A percentile compares a stretch with the other conserved stretches of the same genome.
phyloP scores from a whole-genome alignment of 2,888 invertebrate genomes.

The Cerastoderma edule region DNA sequence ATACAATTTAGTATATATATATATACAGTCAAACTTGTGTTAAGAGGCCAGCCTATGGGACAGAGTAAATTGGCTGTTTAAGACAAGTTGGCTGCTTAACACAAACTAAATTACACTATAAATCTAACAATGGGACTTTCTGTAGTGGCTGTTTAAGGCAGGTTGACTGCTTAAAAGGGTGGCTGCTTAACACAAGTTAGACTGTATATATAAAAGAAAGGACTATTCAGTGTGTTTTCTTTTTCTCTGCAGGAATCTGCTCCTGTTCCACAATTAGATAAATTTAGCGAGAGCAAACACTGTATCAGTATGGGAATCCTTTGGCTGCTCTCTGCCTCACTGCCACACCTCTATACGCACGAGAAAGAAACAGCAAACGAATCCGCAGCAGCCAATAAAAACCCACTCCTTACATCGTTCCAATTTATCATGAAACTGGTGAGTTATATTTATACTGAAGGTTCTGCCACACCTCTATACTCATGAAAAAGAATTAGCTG shows the following conservation, averaged over 20 bases:
- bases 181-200: not conserved
- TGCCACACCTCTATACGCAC: slow-evolving; percentile 78
- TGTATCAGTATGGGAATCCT: slow-evolving; percentile 76
- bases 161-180: not conserved
- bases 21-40: no score
- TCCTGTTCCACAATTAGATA: slow-evolving; percentile 74
- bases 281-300: slow-evolving; percentile 69
- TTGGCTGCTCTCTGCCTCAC: slow-evolving; percentile 80
- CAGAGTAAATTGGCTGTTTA: no score
- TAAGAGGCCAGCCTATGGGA: no score
- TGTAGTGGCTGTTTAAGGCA: no score
- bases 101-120: no score
- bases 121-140: no score
- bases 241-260: slow-evolving; percentile 64
- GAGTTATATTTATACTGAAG: no score
- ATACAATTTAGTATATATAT: no score
- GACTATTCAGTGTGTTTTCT: no score
- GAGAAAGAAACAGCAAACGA: slow-evolving; percentile 47
- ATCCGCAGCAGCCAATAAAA: slow-evolving; percentile 51
- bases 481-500: slow-evolving; percentile 34
- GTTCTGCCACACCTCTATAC: slow-evolving; percentile 79
- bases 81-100: no score
- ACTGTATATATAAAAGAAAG: not conserved
- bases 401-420: slow-evolving; percentile 70
- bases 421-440: slow-evolving; percentile 71